Evolutionary conservation across 2,797 vertebrate genomes (phyloP), one percentile per base, ranked within the genome.

Genomic region (Serranus cabrilla): DNA sequence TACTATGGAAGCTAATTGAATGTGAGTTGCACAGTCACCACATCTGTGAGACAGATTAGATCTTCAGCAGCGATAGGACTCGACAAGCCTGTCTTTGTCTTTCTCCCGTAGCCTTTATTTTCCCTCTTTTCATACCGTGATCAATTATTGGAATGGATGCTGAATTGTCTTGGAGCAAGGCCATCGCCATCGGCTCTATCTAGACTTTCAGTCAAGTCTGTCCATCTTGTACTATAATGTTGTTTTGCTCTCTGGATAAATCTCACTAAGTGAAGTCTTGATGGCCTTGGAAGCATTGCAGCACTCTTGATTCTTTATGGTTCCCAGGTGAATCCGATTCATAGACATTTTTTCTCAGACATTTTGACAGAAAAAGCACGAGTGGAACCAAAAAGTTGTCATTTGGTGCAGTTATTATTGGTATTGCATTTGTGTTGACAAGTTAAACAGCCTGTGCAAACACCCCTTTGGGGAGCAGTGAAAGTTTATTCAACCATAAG

Each of bases 1-100:
- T 82, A 25, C 78, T 54, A 72, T 85, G 81, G 84, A 46, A n/a
- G 54, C 34, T 87, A 87, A 90, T 89, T 83, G 71, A 89, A 86
- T 83, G 42, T 12, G 17, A 74, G 77, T 3, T 31, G 71, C 62
- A 34, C 62, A 67, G 54, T 31, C 3, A 8, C 54, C 55, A 65
- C 56, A 49, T 70, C 51, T 71, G 47, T 59, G 81, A 66, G 54
- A 71, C 51, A 45, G 72, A 85, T 82, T 46, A 82, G 57, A 72
- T 83, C 45, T 68, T 60, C n/a, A 39, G 40, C 52, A 20, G 72
- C 67, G 61, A 40, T 51, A 34, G 27, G 61, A 59, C 61, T 21
- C 3, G 5, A 63, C 43, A 37, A 54, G 63, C 17, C 18, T 7
- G 3, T 14, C 27, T 58, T 27, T 78, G 43, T 57, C 6, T 57